A percentile compares a stretch with the other conserved stretches of the same genome.
phyloP scores from a whole-genome alignment of 2,113 vertebrate genomes.

The Meleagris gallopavo region DNA sequence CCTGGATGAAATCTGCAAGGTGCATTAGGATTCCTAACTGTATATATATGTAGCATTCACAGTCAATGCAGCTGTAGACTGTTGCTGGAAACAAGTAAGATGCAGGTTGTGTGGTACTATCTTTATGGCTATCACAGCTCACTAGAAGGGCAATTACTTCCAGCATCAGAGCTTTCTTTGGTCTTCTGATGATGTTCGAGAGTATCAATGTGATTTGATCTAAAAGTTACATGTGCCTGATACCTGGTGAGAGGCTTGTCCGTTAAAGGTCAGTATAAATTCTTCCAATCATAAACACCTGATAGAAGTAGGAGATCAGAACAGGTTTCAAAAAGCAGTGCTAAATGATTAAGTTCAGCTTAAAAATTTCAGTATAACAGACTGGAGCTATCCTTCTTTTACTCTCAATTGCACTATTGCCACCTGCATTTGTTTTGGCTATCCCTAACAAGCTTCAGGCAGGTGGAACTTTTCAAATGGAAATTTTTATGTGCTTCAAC shows the following conservation, averaged over 20 bases:
- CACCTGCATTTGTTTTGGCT: background rate
- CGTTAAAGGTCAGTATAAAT: background rate
- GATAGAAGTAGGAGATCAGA: background rate
- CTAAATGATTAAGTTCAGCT: background rate
- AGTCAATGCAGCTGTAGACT: background rate
- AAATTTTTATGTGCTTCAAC: background rate
- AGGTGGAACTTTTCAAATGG: background rate
- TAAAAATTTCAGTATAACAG: background rate
- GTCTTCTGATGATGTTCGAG: background rate
- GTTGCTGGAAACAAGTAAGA: background rate
- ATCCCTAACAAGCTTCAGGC: background rate
- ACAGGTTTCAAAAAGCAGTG: background rate
- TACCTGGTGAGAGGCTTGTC: background rate
- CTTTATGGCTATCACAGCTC: background rate
- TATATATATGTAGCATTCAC: rapidly evolving
- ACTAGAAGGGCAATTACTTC: background rate
- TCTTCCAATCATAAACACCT: background rate
- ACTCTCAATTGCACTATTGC: background rate
- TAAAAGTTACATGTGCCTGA: background rate
- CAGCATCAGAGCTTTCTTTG: background rate
- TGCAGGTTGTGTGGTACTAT: background rate
- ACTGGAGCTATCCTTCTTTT: background rate
- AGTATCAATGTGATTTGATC: background rate
- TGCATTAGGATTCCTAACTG: background rate
- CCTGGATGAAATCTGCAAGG: background rate